Percentiles rank a stretch among this genome's conserved stretches.
Evolutionary conservation across 2,113 vertebrate genomes (phyloP).

Genomic region (Crotophaga sulcirostris): DNA sequence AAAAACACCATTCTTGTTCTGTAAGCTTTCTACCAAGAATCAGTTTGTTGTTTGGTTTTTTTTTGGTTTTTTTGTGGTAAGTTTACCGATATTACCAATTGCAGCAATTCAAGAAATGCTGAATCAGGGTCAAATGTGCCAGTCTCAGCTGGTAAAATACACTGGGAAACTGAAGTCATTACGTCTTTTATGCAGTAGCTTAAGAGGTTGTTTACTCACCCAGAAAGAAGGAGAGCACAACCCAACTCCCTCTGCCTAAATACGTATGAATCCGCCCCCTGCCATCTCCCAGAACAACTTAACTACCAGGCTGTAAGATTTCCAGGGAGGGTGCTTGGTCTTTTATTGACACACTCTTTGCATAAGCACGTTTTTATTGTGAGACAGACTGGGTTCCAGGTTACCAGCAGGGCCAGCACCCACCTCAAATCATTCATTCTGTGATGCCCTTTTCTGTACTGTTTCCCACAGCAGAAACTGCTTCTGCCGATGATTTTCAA

Average conservation of each 20-base stretch:
- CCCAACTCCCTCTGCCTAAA: not conserved
- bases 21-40: not conserved
- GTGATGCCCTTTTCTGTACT: not conserved
- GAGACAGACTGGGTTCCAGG: not conserved
- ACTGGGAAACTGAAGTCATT: not conserved
- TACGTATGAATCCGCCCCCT: rapidly evolving
- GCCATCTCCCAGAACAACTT: conserved; percentile 10
- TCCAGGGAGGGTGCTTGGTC: rapidly evolving
- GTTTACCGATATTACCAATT: not conserved
- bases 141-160: not conserved
- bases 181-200: not conserved
- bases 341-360: not conserved
- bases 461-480: not conserved
- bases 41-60: not conserved
- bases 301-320: not conserved
- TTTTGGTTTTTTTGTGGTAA: not conserved
- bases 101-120: not conserved
- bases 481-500: not conserved
- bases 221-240: not conserved
- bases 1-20: not conserved
- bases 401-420: not conserved
- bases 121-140: not conserved
- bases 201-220: not conserved
- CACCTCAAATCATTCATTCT: not conserved
- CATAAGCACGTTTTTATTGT: not conserved